Percentiles rank a stretch among this genome's conserved stretches.
phyloP scores from a whole-genome alignment of 1,140 invertebrate genomes.

The Papilio glaucus region DNA sequence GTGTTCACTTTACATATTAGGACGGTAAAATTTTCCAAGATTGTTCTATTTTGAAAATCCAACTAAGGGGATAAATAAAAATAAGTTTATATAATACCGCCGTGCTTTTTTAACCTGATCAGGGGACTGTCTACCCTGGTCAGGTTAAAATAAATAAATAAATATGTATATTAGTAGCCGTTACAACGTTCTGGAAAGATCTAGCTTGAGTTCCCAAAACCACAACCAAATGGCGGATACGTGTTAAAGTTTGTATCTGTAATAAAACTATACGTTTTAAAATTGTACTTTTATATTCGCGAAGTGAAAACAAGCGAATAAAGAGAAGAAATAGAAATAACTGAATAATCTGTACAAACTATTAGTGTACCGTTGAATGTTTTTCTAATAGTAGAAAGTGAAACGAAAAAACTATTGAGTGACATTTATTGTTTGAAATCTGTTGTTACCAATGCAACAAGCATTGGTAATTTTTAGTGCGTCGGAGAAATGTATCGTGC shows the following conservation, averaged over 20 bases:
- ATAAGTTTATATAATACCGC: not conserved
- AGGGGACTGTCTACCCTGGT: too few species aligned
- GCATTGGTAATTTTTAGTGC: slow-evolving; percentile 47
- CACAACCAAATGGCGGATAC: too few species aligned
- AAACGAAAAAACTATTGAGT: slow-evolving; percentile 10
- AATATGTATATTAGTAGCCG: too few species aligned
- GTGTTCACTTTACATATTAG: not conserved
- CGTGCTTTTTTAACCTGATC: not conserved
- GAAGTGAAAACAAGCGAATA: too few species aligned
- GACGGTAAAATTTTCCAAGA: not conserved
- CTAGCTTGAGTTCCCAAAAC: too few species aligned
- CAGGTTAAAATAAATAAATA: too few species aligned
- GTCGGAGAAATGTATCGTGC: slow-evolving; percentile 59
- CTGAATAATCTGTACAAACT: not conserved
- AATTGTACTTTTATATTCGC: too few species aligned
- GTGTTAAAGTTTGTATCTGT: too few species aligned
- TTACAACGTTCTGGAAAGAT: too few species aligned
- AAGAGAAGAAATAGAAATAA: too few species aligned
- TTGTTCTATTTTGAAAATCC: not conserved
- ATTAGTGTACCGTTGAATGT: slow-evolving; percentile 7
- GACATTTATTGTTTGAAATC: slow-evolving; percentile 38
- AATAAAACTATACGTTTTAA: too few species aligned
- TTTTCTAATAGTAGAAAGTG: slow-evolving; percentile 21
- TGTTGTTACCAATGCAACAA: too few species aligned
- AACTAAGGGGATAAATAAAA: not conserved